These are phyloP conservation scores for Schrankia costaestrigalis DNA, from an alignment of 2,888 invertebrate species.

Conservation along the genomic window DNA sequence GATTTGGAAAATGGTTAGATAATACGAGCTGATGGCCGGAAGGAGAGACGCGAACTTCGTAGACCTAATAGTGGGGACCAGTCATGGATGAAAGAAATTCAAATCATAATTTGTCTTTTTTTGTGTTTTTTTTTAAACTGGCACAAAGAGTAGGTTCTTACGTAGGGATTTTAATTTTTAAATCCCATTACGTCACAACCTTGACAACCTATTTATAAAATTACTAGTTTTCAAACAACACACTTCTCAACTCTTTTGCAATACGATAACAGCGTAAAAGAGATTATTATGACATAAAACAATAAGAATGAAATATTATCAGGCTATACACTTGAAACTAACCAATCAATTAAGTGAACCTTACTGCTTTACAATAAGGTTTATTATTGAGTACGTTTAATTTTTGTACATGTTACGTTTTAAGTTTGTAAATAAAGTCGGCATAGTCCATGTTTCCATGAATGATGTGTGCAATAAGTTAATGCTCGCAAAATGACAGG, in stretches of 20 bases:
- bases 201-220: no score
- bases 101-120: no score
- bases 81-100: no score
- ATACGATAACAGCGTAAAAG: slow-evolving; percentile 42
- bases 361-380: slow-evolving; percentile 13
- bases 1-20: no score
- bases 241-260: slow-evolving; percentile 35
- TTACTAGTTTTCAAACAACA: no score
- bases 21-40: no score
- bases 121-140: no score
- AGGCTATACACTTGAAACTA: slow-evolving; percentile 13
- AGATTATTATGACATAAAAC: slow-evolving; percentile 53
- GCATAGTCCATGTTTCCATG: slow-evolving; percentile 41
- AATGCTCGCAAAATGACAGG: slow-evolving; percentile 55
- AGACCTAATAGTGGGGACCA: no score
- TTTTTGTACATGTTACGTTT: slow-evolving; percentile 10
- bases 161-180: no score
- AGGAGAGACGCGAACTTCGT: no score
- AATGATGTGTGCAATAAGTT: slow-evolving; percentile 58
- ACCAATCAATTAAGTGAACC: background rate
- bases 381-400: slow-evolving; percentile 7
- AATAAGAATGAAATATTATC: slow-evolving; percentile 51
- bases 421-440: slow-evolving; percentile 30
- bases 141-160: no score
- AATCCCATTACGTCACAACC: no score